Evolutionary conservation across 1,140 invertebrate species (phyloP).

Genomic region (Bombyx mori): ASM3026992v2 NC_085116.1:2051001-2051500

Average conservation of each 20-base stretch:
- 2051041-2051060: too few relatives aligned
- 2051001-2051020: too few relatives aligned
- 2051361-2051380: conserved; percentile 82
- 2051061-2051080: too few relatives aligned
- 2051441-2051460: not conserved
- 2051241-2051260: not conserved
- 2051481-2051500: not conserved
- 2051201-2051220: too few relatives aligned
- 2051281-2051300: conserved; percentile 58
- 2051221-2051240: too few relatives aligned
- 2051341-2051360: conserved; percentile 78
- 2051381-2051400: conserved; percentile 74
- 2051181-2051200: too few relatives aligned
- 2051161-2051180: too few relatives aligned
- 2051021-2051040: too few relatives aligned
- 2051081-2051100: too few relatives aligned
- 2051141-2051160: too few relatives aligned
- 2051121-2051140: too few relatives aligned
- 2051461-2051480: not conserved
- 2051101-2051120: too few relatives aligned
- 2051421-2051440: conserved; percentile 15
- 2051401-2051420: conserved; percentile 51
- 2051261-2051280: conserved; percentile 56
- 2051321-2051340: conserved; percentile 66
- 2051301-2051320: conserved; percentile 51